Conservation (phyloP, 2,888 invertebrate species). For the Hoplodrina blanda region DNA sequence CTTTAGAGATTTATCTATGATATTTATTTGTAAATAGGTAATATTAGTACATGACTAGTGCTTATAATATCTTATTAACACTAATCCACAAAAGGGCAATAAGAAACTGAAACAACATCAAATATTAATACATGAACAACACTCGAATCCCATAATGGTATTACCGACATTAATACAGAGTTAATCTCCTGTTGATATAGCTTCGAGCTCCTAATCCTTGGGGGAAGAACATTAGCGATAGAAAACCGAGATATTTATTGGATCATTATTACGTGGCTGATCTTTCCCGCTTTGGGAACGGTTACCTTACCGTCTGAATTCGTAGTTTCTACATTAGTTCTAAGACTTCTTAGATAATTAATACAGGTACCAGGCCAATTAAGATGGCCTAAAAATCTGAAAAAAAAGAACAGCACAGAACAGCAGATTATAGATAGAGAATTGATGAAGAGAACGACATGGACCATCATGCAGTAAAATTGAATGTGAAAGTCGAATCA, state of each 20-base stretch:
- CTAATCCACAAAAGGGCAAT: slow-evolving; percentile 28
- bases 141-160: slow-evolving; percentile 41
- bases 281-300: slow-evolving; percentile 24
- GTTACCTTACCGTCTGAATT: neutral
- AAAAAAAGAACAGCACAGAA: too few species aligned
- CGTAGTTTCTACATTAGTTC: neutral
- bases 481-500: too few species aligned
- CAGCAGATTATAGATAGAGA: too few species aligned
- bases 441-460: too few species aligned
- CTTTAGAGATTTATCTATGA: neutral
- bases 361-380: neutral
- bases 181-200: slow-evolving; percentile 56
- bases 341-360: neutral
- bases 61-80: slow-evolving; percentile 7
- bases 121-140: slow-evolving; percentile 46
- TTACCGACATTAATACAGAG: slow-evolving; percentile 54
- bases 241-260: slow-evolving; percentile 59
- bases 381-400: too few species aligned
- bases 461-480: too few species aligned
- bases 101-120: slow-evolving; percentile 22
- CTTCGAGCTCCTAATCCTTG: slow-evolving; percentile 40
- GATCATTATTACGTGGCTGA: slow-evolving; percentile 51
- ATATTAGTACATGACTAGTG: neutral
- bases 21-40: neutral
- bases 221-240: slow-evolving; percentile 52